Evolutionary conservation across 2,888 invertebrate genomes (phyloP).

Genomic region (Brassicogethes aeneus): DNA sequence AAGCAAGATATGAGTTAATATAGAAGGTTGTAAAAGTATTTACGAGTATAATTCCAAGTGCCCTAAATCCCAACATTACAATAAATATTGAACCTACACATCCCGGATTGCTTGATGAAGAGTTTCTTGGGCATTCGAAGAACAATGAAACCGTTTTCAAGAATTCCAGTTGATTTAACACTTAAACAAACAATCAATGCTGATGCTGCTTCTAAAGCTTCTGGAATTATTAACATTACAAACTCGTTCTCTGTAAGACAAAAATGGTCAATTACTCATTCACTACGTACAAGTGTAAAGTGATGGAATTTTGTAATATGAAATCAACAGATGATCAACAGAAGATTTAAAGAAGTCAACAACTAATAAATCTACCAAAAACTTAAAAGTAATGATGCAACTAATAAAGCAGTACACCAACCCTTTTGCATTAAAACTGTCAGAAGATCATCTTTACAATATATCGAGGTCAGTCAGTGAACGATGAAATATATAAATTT

Average conservation of each 20-base stretch:
- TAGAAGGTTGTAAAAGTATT: too few relatives aligned
- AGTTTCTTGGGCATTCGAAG: conserved; percentile 8
- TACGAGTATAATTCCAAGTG: too few relatives aligned
- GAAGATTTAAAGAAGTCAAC: conserved; percentile 14
- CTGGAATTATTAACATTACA: conserved; percentile 19
- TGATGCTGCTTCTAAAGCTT: conserved; percentile 14
- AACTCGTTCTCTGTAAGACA: conserved; percentile 20
- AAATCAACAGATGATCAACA: conserved; percentile 17
- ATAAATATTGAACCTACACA: conserved; percentile 2
- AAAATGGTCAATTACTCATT: conserved; percentile 17
- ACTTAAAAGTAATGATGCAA: conserved; percentile 14
- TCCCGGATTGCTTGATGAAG: conserved; percentile 9
- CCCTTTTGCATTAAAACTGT: conserved; percentile 17
- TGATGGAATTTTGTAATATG: conserved; percentile 11
- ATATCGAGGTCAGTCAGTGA: conserved; percentile 20
- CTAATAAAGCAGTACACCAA: conserved; percentile 19
- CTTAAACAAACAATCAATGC: conserved; percentile 16
- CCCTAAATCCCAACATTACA: too few relatives aligned
- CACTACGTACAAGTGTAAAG: conserved; percentile 16
- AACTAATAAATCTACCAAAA: conserved; percentile 15
- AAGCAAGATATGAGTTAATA: too few relatives aligned
- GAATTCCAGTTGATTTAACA: conserved; percentile 19
- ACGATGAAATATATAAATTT: conserved; percentile 19
- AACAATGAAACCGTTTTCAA: conserved; percentile 16
- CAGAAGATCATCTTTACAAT: conserved; percentile 20